These are phyloP conservation scores for Charaxes varanes DNA, from an alignment of 1,140 invertebrate genomes.

Conservation along the genomic window DNA sequence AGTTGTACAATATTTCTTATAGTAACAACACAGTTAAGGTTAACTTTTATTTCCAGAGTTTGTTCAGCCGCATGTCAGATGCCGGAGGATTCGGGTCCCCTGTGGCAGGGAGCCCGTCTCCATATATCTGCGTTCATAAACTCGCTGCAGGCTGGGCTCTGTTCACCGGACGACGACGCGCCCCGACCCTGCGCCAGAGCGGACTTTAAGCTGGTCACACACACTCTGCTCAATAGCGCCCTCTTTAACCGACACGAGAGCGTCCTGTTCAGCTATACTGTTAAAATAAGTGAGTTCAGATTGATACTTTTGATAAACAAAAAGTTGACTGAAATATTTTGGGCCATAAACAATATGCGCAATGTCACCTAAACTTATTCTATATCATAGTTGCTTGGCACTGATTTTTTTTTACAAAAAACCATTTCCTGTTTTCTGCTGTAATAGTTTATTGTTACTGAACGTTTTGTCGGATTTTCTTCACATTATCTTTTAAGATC, in stretches of 20 bases:
- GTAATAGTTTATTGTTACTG: no score
- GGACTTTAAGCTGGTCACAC: constrained; percentile 24
- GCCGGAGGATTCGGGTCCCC: constrained; percentile 29
- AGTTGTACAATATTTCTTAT: no score
- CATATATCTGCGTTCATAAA: constrained; percentile 22
- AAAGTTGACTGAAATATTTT: no score
- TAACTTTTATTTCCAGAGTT: constrained; percentile 35
- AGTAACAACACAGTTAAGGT: no score
- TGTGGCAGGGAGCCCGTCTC: constrained; percentile 34
- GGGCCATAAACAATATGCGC: no score
- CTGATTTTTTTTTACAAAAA: no score
- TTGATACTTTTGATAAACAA: not conserved
- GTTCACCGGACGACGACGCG: constrained; percentile 12
- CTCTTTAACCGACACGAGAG: constrained; percentile 29
- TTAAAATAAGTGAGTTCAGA: constrained; percentile 36
- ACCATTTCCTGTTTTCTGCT: no score
- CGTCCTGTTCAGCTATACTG: constrained; percentile 24
- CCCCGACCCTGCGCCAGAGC: constrained; percentile 27
- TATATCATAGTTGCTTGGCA: no score
- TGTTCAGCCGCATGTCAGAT: constrained; percentile 53
- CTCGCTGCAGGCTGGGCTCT: constrained; percentile 18
- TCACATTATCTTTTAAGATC: no score
- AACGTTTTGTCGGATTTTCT: no score
- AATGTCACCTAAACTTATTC: no score
- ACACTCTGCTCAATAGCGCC: constrained; percentile 27